phyloP scores from a whole-genome alignment of 1,140 invertebrate genomes.

The Chironomus tepperi region DNA sequence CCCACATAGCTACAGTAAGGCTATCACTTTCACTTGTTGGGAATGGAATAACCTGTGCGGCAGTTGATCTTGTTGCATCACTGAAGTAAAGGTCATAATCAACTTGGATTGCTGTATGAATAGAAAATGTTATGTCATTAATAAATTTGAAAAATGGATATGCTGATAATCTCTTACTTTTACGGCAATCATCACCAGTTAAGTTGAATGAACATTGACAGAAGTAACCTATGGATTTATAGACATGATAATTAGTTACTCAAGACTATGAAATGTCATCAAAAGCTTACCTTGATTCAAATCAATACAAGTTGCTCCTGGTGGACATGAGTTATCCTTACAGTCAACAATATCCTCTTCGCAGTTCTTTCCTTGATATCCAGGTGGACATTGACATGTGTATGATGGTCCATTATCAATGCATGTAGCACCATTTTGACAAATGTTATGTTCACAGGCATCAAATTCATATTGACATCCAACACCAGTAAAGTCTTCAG shows the following conservation, averaged over 20 bases:
- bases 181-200: conserved; percentile 92
- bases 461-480: conserved; percentile 92
- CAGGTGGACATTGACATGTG: conserved; percentile 75
- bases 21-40: conserved; percentile 63
- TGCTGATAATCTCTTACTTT: conserved; percentile 56
- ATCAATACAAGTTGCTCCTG: conserved; percentile 89
- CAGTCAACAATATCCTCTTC: conserved; percentile 90
- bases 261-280: no score
- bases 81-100: conserved; percentile 94
- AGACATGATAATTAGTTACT: no score
- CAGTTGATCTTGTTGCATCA: conserved; percentile 77
- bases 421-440: conserved; percentile 88
- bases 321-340: conserved; percentile 87
- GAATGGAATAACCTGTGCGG: conserved; percentile 84
- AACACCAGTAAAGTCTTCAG: conserved; percentile 72
- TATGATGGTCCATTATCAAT: conserved; percentile 75
- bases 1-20: conserved; percentile 89
- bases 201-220: conserved; percentile 94
- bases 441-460: conserved; percentile 76
- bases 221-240: conserved; percentile 54
- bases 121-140: conserved; percentile 29
- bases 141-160: neutral
- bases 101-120: conserved; percentile 73
- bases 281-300: conserved; percentile 54
- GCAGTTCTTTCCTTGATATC: conserved; percentile 76